A percentile compares a stretch with the other conserved stretches of the same genome.
Conservation (phyloP, 2,797 vertebrate genomes). For the Halcyon badia region DNA sequence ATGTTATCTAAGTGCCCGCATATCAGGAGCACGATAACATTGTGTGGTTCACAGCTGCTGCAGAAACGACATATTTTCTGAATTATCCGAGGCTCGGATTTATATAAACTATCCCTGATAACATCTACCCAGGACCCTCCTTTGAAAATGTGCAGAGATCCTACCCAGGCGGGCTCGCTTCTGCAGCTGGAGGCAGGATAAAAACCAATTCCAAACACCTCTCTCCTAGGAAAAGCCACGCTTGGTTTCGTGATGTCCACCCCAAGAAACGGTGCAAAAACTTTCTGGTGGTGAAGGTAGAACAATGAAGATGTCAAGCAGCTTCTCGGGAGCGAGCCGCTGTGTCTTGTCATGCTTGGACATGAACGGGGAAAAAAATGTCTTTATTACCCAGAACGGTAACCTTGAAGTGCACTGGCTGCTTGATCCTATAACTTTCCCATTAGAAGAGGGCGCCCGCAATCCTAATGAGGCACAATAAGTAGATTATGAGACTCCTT, state of each 20-base stretch:
- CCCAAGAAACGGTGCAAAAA: not conserved
- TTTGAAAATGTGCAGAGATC: slow-evolving; percentile 44
- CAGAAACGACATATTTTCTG: slow-evolving; percentile 51
- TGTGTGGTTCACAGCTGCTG: slow-evolving; percentile 34
- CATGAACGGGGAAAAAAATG: slow-evolving; percentile 59
- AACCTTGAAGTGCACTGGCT: slow-evolving; percentile 59
- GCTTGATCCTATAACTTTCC: slow-evolving; percentile 70
- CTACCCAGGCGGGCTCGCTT: not conserved
- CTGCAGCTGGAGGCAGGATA: not conserved
- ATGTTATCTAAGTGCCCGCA: slow-evolving; percentile 24
- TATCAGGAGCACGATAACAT: slow-evolving; percentile 59
- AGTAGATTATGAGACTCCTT: slow-evolving; percentile 74
- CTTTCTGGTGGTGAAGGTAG: not conserved
- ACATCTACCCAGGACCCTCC: slow-evolving; percentile 34
- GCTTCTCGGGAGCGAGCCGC: slow-evolving; percentile 38
- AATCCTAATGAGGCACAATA: slow-evolving; percentile 75
- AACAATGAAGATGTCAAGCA: slow-evolving; percentile 78
- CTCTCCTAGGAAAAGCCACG: not conserved
- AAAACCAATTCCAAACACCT: not conserved
- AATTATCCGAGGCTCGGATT: slow-evolving; percentile 35
- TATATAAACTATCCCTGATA: slow-evolving; percentile 53
- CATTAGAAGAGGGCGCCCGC: slow-evolving; percentile 64
- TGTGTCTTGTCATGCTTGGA: slow-evolving; percentile 69
- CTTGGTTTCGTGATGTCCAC: not conserved
- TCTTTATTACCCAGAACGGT: slow-evolving; percentile 74